Base-by-base conservation (phyloP, 1,140 invertebrate species). In the Akabosia matsudoensis region DNA sequence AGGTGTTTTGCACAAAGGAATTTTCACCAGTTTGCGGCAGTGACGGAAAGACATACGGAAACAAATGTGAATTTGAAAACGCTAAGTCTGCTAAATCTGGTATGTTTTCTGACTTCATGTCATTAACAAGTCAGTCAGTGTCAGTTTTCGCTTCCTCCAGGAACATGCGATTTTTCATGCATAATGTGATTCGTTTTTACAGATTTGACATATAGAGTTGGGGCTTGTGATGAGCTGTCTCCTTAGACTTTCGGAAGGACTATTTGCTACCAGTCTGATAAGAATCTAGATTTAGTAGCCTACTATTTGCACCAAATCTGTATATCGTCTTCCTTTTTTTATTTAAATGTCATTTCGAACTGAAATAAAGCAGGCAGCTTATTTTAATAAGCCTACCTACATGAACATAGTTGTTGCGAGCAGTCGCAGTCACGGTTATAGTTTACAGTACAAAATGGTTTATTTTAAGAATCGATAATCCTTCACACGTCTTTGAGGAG, bases 21-120 rank as follows among this genome's bases (percentile, higher is more conserved):
- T 94, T 93, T 83, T 92, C 95, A 82, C 93, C 93, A 0, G 91
- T 96, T n/a, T 97, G 95, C 84, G 94, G 92, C 26, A 92, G 90
- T 1, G 93, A 97, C 83, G 89, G 89, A 30, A 92, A 92, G 85
- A 95, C 93, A 0, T 97, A 97, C 88, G 91, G 91, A 80, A 97
- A 97, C 84, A 91, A 91, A 79, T 97, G 95, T 83, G 76, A 77
- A 74, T 77, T 77, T 18, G 30, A 74, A 54, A 77, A 77, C 67
- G 76, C 72, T 33, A 61, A 61, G n/a, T 70, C 61, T 31, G 64
- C 2, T 1, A 51, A 10, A n/a, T n/a, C 54, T 61, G 54, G 7
- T 13, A 61, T 22, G 7, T 61, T n/a, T 61, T n/a, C n/a, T n/a
- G n/a, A n/a, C n/a, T n/a, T n/a, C n/a, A 45, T 7, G 37, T 10